Evolutionary conservation across 2,888 invertebrate genomes (phyloP).

Genomic region (Romanomermis culicivorax): DNA sequence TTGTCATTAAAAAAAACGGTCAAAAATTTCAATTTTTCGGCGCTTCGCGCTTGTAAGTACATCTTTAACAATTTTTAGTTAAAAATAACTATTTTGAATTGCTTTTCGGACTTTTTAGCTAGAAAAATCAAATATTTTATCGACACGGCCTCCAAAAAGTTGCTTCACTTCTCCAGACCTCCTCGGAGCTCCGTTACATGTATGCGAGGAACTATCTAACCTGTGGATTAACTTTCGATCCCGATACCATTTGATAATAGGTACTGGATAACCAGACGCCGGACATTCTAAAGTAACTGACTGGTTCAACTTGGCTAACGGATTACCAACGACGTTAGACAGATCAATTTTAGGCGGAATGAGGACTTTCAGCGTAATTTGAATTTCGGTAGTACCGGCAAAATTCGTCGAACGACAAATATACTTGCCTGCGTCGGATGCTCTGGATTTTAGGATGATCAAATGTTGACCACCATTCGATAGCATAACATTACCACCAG

Average conservation of each 20-base stretch:
- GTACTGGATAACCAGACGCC: slow-evolving; percentile 30
- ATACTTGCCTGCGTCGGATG: slow-evolving; percentile 30
- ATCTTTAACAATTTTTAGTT: no score
- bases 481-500: slow-evolving; percentile 15
- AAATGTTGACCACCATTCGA: slow-evolving; percentile 17
- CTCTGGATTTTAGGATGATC: slow-evolving; percentile 16
- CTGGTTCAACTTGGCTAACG: slow-evolving; percentile 26
- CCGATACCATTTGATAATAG: slow-evolving; percentile 30
- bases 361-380: slow-evolving; percentile 21
- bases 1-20: no score
- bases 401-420: slow-evolving; percentile 31
- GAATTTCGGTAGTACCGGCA: slow-evolving; percentile 29
- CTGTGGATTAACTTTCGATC: slow-evolving; percentile 37
- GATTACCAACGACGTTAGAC: slow-evolving; percentile 31
- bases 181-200: no score
- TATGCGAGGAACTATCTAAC: slow-evolving; percentile 1
- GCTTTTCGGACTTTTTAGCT: no score
- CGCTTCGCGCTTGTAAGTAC: no score
- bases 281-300: slow-evolving; percentile 31
- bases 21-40: no score
- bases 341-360: slow-evolving; percentile 27
- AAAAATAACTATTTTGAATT: no score
- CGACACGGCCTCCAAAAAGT: no score
- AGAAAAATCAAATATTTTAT: no score
- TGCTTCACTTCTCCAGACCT: no score